phyloP scores from a whole-genome alignment of 2,797 vertebrate species.

The Chloroceryle inda region DNA sequence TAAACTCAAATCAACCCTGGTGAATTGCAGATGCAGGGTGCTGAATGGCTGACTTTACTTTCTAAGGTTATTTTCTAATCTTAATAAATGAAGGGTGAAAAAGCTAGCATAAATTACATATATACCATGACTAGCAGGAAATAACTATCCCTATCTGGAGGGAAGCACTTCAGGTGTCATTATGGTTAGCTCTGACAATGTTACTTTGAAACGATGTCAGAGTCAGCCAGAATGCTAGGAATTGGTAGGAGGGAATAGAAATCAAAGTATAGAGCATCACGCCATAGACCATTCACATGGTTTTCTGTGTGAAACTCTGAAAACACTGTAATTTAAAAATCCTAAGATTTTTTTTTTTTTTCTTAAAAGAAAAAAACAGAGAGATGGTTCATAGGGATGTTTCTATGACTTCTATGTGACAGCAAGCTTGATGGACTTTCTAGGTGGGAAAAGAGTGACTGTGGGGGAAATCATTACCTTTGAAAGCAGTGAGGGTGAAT shows the following conservation, averaged over 20 bases:
- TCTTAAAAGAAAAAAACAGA: not conserved
- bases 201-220: not conserved
- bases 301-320: not conserved
- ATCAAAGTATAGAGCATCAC: not conserved
- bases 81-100: not conserved
- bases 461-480: not conserved
- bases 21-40: not conserved
- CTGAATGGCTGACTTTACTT: not conserved
- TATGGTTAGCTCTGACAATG: not conserved
- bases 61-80: not conserved
- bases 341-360: not conserved
- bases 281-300: not conserved
- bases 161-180: not conserved
- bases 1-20: not conserved
- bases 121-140: not conserved
- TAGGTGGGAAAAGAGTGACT: not conserved
- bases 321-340: not conserved
- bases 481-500: not conserved
- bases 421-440: not conserved
- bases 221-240: not conserved
- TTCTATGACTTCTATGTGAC: not conserved
- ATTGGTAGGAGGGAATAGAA: not conserved
- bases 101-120: not conserved
- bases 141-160: not conserved
- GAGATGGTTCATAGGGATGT: not conserved